Conservation (phyloP, 2,797 vertebrate genomes). For the Phyllotis vaccarum region DNA sequence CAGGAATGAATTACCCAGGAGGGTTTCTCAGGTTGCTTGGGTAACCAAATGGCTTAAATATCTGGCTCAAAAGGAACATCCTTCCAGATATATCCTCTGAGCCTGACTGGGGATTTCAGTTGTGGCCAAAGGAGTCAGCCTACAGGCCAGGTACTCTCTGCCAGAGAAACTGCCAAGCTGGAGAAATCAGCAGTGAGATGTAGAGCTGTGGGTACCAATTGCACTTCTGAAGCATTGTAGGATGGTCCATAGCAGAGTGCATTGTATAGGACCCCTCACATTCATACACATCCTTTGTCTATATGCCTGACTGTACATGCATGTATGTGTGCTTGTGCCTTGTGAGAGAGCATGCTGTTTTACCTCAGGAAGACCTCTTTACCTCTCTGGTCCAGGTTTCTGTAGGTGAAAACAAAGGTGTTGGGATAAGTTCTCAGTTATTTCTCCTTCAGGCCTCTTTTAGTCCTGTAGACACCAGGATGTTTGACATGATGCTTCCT, state of each 20-base stretch:
- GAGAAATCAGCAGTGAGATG: neutral
- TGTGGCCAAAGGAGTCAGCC: neutral
- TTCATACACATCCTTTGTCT: neutral
- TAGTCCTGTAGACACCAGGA: neutral
- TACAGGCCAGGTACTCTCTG: neutral
- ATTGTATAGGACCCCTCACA: rapidly evolving
- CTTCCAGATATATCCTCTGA: neutral
- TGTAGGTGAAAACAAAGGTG: neutral
- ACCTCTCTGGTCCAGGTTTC: neutral
- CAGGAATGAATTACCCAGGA: too few species aligned
- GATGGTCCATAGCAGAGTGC: neutral
- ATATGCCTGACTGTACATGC: neutral
- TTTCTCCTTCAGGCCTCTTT: neutral
- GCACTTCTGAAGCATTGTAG: neutral
- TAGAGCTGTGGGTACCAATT: rapidly evolving
- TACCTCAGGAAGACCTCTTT: neutral
- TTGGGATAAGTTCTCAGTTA: neutral
- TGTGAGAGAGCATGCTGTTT: neutral
- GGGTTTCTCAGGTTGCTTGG: constrained; percentile 59
- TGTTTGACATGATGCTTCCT: neutral
- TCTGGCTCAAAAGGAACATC: neutral
- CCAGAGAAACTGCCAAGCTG: neutral
- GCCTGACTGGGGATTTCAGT: neutral
- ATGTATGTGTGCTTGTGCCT: neutral
- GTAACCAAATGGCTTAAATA: constrained; percentile 64